A percentile compares a stretch with the other conserved stretches of the same genome.
Conservation (phyloP, 1,140 invertebrate species). For the Nautilus pompilius region DNA sequence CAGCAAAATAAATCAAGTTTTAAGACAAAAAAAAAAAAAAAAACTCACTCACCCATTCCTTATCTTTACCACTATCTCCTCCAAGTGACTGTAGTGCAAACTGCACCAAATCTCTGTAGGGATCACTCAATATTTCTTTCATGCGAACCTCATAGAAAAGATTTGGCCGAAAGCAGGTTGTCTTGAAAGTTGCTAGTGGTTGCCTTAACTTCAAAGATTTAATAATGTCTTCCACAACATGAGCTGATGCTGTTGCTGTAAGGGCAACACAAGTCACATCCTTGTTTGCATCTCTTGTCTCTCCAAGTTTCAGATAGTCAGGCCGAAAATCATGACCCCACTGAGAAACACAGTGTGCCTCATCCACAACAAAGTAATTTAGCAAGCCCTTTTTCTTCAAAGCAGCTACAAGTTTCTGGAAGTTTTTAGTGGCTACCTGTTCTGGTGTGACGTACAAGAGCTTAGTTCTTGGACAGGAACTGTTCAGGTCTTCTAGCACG, state of each 20-base stretch:
- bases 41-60: slow-evolving; percentile 43
- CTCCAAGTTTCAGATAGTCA: slow-evolving; percentile 85
- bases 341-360: slow-evolving; percentile 96
- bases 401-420: slow-evolving; percentile 60
- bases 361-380: slow-evolving; percentile 82
- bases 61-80: slow-evolving; percentile 13
- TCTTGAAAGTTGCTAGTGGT: slow-evolving; percentile 62
- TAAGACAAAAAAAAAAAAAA: slow-evolving; percentile 54
- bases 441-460: slow-evolving; percentile 92
- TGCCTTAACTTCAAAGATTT: slow-evolving; percentile 59
- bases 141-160: slow-evolving; percentile 73
- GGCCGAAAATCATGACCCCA: slow-evolving; percentile 98
- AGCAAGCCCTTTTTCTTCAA: slow-evolving; percentile 60
- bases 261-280: slow-evolving; percentile 64
- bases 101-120: slow-evolving; percentile 71
- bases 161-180: slow-evolving; percentile 67
- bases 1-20: too few relatives aligned
- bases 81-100: slow-evolving; percentile 61
- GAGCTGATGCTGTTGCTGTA: slow-evolving; percentile 81
- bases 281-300: slow-evolving; percentile 69
- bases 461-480: slow-evolving; percentile 64
- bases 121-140: slow-evolving; percentile 75
- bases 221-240: slow-evolving; percentile 64
- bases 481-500: slow-evolving; percentile 57
- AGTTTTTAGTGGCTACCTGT: slow-evolving; percentile 74